Base-by-base conservation (phyloP, 2,888 invertebrate genomes). In the Agonopterix subpropinquella region DNA sequence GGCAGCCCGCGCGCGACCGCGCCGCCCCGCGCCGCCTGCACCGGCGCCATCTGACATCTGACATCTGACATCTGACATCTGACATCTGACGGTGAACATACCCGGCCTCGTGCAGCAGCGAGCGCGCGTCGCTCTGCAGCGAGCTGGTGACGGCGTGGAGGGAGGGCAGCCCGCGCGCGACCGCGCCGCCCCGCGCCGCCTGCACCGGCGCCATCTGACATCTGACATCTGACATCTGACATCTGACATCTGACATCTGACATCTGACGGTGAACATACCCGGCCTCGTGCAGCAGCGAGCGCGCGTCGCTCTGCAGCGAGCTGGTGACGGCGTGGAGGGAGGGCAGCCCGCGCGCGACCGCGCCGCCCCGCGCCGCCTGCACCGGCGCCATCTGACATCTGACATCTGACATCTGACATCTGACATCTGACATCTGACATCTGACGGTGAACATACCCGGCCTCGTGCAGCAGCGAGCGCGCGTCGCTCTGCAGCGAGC, bases 81-180 rank as follows among this genome's bases (percentile, higher is more conserved):
- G n/a, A n/a, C n/a, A n/a, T n/a, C 37, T 37, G 10, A 37, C 37
- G 18, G 18, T 18, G 18, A 1, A 18, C 18, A 2, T 18, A 18
- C 37, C 37, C 37, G n/a, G 49, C 42, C 55, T 47, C 54, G 18
- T 62, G 67, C 58, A 62, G 64, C 56, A 56, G 53, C 43, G 54
- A 48, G 41, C 64, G 53, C 51, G 62, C 64, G 47, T 53, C 50
- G 11, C 36, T 52, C 66, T 64, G 67, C 63, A 65, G 58, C 41
- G 55, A 10, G 55, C 56, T 18, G 18, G 18, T 18, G 18, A 18
- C 18, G 58, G 61, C 47, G 53, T 52, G 48, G 51, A 58, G 48
- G 58, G 18, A 18, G 18, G 18, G 2, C 59, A 18, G 18, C 4
- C 18, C 18, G 18, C 18, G 18, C 18, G 18, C 18, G 4, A 4